A percentile compares a stretch with the other conserved stretches of the same genome.
phyloP scores from a whole-genome alignment of 2,797 vertebrate species.

The Oreochromis mossambicus region DNA sequence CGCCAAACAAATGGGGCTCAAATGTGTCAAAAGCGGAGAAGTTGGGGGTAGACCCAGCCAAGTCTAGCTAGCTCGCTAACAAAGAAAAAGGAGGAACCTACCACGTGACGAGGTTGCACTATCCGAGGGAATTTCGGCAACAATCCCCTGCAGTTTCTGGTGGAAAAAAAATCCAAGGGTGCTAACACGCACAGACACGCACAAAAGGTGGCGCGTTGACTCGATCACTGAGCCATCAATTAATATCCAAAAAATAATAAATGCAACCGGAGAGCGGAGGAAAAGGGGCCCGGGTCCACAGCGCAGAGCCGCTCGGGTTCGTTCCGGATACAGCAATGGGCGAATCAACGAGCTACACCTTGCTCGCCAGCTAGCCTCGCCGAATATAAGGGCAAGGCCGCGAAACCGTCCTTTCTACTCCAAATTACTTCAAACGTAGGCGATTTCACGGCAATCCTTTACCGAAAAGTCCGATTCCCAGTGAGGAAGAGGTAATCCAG shows the following conservation, averaged over 20 bases:
- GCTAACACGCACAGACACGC: constrained; percentile 25
- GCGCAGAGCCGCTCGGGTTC: constrained; percentile 51
- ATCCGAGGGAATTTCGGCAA: constrained; percentile 89
- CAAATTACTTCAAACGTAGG: constrained; percentile 22
- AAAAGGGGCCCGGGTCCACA: constrained; percentile 32
- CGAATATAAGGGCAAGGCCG: constrained; percentile 59
- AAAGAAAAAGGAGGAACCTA: constrained; percentile 94
- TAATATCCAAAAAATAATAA: constrained; percentile 4
- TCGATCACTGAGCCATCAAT: constrained; percentile 58
- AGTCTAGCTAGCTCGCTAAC: constrained; percentile 79
- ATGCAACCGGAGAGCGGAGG: constrained; percentile 11
- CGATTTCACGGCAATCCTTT: constrained; percentile 18
- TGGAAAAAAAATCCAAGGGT: constrained; percentile 64
- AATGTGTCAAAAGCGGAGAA: constrained; percentile 41
- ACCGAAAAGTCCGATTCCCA: constrained; percentile 39
- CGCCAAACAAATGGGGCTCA: background rate
- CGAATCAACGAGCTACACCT: constrained; percentile 75
- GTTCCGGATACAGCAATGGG: constrained; percentile 79
- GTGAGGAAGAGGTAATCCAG: constrained; percentile 24
- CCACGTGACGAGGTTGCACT: constrained; percentile 93
- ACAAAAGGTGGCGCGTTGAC: background rate
- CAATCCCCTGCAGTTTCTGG: constrained; percentile 85
- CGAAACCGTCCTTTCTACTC: constrained; percentile 40
- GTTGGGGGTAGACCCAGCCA: constrained; percentile 60
- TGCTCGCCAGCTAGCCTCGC: constrained; percentile 61